These are phyloP conservation scores for Tachypleus tridentatus DNA, from an alignment of 1,140 invertebrate species.

Conservation along the genomic window DNA sequence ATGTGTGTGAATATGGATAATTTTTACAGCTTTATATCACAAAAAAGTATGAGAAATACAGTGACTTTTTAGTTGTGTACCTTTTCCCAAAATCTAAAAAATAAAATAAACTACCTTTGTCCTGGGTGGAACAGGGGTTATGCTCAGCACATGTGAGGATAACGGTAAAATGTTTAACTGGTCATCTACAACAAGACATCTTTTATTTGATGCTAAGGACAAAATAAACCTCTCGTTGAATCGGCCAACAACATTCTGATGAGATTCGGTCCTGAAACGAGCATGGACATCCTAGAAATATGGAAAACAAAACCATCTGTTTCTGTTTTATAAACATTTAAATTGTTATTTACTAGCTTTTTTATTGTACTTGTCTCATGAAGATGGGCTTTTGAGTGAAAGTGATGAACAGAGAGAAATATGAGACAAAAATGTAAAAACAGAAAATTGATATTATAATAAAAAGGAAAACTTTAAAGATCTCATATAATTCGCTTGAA, in stretches of 20 bases:
- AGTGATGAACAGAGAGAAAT: too few species aligned
- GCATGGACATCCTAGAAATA: slow-evolving; percentile 75
- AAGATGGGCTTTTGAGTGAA: too few species aligned
- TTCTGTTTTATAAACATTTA: neutral
- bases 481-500: too few species aligned
- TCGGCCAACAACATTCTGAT: slow-evolving; percentile 77
- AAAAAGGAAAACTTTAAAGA: too few species aligned
- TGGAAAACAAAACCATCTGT: slow-evolving; percentile 3
- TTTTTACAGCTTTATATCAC: too few species aligned
- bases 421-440: too few species aligned
- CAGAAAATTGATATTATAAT: too few species aligned
- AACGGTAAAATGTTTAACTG: slow-evolving; percentile 82
- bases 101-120: slow-evolving; percentile 14
- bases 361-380: too few species aligned
- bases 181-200: slow-evolving; percentile 82
- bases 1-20: too few species aligned
- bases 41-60: too few species aligned
- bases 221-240: slow-evolving; percentile 96
- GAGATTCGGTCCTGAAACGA: slow-evolving; percentile 85
- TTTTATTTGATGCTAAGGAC: slow-evolving; percentile 72
- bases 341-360: neutral
- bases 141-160: slow-evolving; percentile 71
- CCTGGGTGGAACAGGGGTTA: slow-evolving; percentile 45
- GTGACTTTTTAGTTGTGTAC: too few species aligned
- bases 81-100: too few species aligned